Evolutionary conservation across 2,113 vertebrate species (phyloP).

Genomic region (Sander lucioperca): DNA sequence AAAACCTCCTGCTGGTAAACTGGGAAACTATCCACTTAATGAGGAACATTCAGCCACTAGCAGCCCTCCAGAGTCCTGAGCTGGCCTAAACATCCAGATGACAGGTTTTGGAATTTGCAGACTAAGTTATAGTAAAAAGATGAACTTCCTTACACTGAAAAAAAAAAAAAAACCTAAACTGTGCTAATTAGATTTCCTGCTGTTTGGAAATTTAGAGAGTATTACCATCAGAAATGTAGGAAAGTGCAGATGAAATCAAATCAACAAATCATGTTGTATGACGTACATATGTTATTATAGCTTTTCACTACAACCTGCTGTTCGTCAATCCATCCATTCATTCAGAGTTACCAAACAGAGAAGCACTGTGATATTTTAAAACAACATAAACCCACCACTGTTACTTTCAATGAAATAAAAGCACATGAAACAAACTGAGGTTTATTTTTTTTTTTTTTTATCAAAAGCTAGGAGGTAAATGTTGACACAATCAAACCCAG

Average conservation of each 20-base stretch:
- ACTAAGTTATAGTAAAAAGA: not conserved
- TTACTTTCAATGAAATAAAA: conserved; percentile 53
- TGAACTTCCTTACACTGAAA: conserved; percentile 2
- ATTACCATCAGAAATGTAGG: conserved; percentile 5
- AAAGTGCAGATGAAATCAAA: conserved; percentile 19
- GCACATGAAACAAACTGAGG: not conserved
- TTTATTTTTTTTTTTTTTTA: not conserved
- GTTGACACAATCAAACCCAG: not conserved
- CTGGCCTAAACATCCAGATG: conserved; percentile 28
- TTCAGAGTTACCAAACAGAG: conserved; percentile 32
- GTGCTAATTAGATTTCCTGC: conserved; percentile 37
- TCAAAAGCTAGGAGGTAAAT: conserved; percentile 14
- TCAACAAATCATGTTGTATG: conserved; percentile 24
- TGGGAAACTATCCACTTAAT: conserved; percentile 7
- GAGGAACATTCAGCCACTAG: not conserved
- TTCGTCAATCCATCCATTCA: conserved; percentile 14
- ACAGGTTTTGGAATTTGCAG: conserved; percentile 13
- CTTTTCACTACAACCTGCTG: conserved; percentile 39
- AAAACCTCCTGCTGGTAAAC: conserved; percentile 33
- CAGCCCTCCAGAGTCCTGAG: conserved; percentile 25
- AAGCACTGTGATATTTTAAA: conserved; percentile 24
- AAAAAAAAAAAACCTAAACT: conserved; percentile 41
- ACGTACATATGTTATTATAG: conserved; percentile 28
- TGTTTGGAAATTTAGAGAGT: not conserved
- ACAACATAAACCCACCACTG: conserved; percentile 9